A percentile compares a stretch with the other conserved stretches of the same genome.
These are phyloP conservation scores for Drosophila rubida DNA, from an alignment of 2,888 invertebrate species.

Conservation along the genomic window DNA sequence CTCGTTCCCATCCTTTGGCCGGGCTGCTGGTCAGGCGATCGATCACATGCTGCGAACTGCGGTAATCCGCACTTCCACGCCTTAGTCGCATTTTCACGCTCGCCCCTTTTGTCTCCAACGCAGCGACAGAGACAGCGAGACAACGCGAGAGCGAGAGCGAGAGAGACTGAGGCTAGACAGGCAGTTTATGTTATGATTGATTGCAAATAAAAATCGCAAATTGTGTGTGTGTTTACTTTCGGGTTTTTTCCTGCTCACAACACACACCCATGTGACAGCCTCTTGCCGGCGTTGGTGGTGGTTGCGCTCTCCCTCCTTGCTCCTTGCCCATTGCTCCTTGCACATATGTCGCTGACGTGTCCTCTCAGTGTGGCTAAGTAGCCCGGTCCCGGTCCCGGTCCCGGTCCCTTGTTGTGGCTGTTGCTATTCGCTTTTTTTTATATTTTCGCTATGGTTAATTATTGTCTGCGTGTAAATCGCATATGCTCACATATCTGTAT, in stretches of 20 bases:
- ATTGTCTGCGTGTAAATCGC: slow-evolving; percentile 65
- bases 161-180: slow-evolving; percentile 47
- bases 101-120: slow-evolving; percentile 67
- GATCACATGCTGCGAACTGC: slow-evolving; percentile 80
- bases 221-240: slow-evolving; percentile 72
- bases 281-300: slow-evolving; percentile 42
- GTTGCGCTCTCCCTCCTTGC: slow-evolving; percentile 23
- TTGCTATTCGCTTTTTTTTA: slow-evolving; percentile 21
- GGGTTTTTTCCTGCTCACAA: slow-evolving; percentile 52
- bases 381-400: slow-evolving; percentile 44
- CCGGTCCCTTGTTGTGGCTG: slow-evolving; percentile 35
- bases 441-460: slow-evolving; percentile 63
- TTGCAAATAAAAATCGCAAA: slow-evolving; percentile 81
- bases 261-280: slow-evolving; percentile 41
- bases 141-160: too few relatives aligned
- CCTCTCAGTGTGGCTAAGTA: slow-evolving; percentile 41
- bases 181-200: slow-evolving; percentile 80
- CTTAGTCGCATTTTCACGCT: slow-evolving; percentile 78
- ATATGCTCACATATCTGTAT: slow-evolving; percentile 66
- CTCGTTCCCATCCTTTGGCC: not conserved
- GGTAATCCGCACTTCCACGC: slow-evolving; percentile 82
- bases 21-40: slow-evolving; percentile 64
- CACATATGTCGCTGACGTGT: slow-evolving; percentile 73
- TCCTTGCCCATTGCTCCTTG: slow-evolving; percentile 61
- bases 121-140: slow-evolving; percentile 22